Base-by-base conservation (phyloP, 2,888 invertebrate genomes). In the Caenorhabditis drosophilae region DNA sequence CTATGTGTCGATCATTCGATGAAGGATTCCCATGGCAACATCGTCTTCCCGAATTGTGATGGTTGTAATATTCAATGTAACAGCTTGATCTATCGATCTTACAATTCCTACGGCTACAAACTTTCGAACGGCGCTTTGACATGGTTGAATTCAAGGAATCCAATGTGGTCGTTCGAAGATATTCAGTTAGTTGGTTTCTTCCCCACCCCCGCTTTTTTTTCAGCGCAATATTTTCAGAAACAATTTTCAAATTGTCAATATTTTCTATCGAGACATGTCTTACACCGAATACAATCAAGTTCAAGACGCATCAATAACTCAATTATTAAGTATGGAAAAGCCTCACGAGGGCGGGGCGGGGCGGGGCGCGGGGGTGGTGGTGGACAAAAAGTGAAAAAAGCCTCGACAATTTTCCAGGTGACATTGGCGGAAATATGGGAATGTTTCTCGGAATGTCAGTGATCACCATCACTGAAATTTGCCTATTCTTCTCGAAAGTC, bases 351-450 rank as follows among this genome's bases (percentile, higher is more conserved):
- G 4, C 15, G 36, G 4, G n/a, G 16, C 3, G 4, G 6, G 4
- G 15, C n/a, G n/a, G 15, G 36, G 12, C 15, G 4, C 36, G 16
- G 15, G 16, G 16, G 16, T 7, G 4, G 15, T 4, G 36, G 36
- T 16, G 15, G 16, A n/a, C 42, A n/a, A 4, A 38, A 47, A 41
- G 25, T 4, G 26, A 1, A 31, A n/a, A n/a, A n/a, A n/a, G n/a
- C n/a, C n/a, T n/a, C n/a, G n/a, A n/a, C n/a, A 4, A n/a, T 20
- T 36, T 38, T 64, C 42, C 53, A 77, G 77, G 76, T 64, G 78
- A 81, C 68, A 80, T 82, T 54, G 82, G 82, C 22, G 82, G 82
- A 6, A 83, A 80, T 50, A 79, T 82, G 80, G 82, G 82, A 9
- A 67, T 82, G 62, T 83, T 80, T 53, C 54, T 82, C 55, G 82